These are phyloP conservation scores for Lacanobia oleracea DNA, from an alignment of 2,888 invertebrate genomes.

Conservation along the genomic window DNA sequence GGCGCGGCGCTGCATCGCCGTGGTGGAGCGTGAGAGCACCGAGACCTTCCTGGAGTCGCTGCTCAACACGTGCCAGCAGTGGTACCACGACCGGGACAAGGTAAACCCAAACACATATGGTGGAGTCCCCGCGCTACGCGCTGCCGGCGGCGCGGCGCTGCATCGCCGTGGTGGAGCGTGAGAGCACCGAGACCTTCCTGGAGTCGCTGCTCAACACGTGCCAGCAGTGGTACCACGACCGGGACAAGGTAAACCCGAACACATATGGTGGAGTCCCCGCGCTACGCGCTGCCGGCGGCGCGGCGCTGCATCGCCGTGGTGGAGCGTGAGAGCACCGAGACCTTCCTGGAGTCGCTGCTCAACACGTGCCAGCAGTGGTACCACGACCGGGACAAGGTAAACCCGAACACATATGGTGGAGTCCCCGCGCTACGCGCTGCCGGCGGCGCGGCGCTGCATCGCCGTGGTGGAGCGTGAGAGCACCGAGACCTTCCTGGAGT, in stretches of 20 bases:
- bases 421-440: conserved; percentile 94
- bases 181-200: conserved; percentile 96
- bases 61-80: conserved; percentile 97
- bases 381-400: conserved; percentile 91
- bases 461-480: conserved; percentile 96
- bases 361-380: conserved; percentile 98
- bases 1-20: conserved; percentile 95
- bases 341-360: conserved; percentile 96
- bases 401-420: conserved; percentile 87
- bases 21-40: conserved; percentile 96
- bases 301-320: conserved; percentile 96
- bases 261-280: conserved; percentile 92
- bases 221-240: conserved; percentile 97
- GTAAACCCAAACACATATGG: conserved; percentile 68
- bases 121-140: conserved; percentile 95
- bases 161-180: conserved; percentile 96
- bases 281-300: conserved; percentile 95
- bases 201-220: conserved; percentile 97
- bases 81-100: conserved; percentile 94
- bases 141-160: conserved; percentile 96
- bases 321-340: conserved; percentile 96
- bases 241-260: conserved; percentile 72
- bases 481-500: conserved; percentile 97
- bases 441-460: conserved; percentile 96
- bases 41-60: conserved; percentile 97